Conservation (phyloP, 1,140 invertebrate species). For the Spodoptera litura region DNA sequence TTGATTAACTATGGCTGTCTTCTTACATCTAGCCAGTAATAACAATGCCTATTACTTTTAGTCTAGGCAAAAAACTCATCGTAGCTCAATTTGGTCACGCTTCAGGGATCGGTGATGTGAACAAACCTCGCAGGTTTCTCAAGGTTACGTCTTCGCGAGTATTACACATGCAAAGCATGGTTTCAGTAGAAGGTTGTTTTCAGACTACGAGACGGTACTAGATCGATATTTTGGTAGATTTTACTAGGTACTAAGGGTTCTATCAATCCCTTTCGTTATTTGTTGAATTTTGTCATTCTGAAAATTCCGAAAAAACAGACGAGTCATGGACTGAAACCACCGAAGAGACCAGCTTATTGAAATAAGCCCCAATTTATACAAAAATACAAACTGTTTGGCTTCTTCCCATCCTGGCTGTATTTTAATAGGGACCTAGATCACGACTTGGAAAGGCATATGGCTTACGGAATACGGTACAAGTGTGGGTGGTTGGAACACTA, state of each 20-base stretch:
- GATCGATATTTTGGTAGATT: too few species aligned
- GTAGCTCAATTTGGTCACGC: constrained; percentile 50
- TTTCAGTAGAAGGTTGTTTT: neutral
- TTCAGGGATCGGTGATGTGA: constrained; percentile 47
- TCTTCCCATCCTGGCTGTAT: too few species aligned
- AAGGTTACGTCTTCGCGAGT: constrained; percentile 28
- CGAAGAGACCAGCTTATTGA: too few species aligned
- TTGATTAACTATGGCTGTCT: constrained; percentile 38
- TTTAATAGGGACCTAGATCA: neutral
- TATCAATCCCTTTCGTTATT: too few species aligned
- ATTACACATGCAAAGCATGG: neutral
- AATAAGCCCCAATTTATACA: too few species aligned
- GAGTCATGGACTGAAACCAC: too few species aligned
- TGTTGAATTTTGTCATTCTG: too few species aligned
- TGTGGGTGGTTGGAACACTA: constrained; percentile 40
- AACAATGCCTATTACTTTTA: constrained; percentile 46
- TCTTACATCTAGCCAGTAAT: constrained; percentile 45
- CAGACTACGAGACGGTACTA: neutral
- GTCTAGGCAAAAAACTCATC: constrained; percentile 48
- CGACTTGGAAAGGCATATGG: constrained; percentile 6
- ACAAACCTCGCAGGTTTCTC: constrained; percentile 43
- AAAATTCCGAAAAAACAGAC: too few species aligned
- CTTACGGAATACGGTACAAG: neutral
- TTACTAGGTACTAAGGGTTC: too few species aligned
- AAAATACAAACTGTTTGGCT: too few species aligned